Evolutionary conservation across 2,797 vertebrate genomes (phyloP), one percentile per base, ranked within the genome.

Genomic region (Nannoperca obscura): DNA sequence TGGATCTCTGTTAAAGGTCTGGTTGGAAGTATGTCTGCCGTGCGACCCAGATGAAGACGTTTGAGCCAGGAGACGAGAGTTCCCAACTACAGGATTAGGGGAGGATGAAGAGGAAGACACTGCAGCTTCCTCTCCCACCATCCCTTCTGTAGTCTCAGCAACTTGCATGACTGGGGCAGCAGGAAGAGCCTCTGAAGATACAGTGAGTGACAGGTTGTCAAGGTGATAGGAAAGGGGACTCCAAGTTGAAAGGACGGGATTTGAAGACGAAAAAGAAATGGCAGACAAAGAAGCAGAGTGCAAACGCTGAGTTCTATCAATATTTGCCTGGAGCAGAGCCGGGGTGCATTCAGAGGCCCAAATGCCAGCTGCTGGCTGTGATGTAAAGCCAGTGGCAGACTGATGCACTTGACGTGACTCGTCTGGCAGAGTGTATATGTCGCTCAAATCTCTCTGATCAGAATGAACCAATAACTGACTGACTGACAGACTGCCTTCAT

Each of bases 271-370:
- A 20, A 66, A 74, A 32, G 79, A 74, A 8, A 44, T 1, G 11
- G 40, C 14, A 22, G 72, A 59, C 22, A 46, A 69, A 53, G 78
- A 67, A 64, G 61, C 42, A 17, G 73, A 78, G 10, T 30, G 74
- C 1, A 34, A 67, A 36, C 10, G 12, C 19, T 22, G 68, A 32
- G 32, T 69, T 84, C 8, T 46, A n/a, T 54, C 76, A 3, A 15
- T 38, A 52, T 78, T 22, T 73, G 60, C 72, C 71, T 77, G 66
- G 24, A 79, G 84, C 61, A 81, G 78, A 83, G 78, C 59, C 3
- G 38, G 62, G 42, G 61, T 71, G 67, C 3, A 54, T 69, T 84
- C 58, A 44, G 80, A 80, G 71, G 69, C 73, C 83, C 60, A 22
- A 50, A 50, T 8, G 22, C 19, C n/a, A 10, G 47, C 62, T 12